A percentile compares a stretch with the other conserved stretches of the same genome.
Conservation (phyloP, 2,797 vertebrate genomes). For the Pogonophryne albipinna region DNA sequence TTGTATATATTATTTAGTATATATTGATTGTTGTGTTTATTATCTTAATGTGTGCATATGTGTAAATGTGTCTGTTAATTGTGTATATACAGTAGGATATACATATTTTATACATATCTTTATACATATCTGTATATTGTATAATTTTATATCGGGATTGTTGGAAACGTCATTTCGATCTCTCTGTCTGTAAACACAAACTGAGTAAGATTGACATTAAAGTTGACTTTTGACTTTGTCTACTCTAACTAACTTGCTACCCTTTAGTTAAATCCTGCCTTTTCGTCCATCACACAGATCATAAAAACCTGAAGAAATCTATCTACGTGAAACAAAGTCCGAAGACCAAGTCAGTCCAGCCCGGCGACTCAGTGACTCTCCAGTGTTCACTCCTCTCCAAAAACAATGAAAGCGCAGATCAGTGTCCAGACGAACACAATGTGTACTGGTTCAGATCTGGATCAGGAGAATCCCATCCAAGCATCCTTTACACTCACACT, state of each 20-base stretch:
- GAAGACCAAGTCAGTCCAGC: not conserved
- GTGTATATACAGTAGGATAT: too few species aligned
- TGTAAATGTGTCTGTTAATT: too few species aligned
- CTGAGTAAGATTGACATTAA: too few species aligned
- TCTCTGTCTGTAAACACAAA: too few species aligned
- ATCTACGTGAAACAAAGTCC: constrained; percentile 15
- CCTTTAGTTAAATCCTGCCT: not conserved
- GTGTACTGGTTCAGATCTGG: constrained; percentile 54
- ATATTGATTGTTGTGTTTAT: too few species aligned
- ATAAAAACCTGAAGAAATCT: not conserved
- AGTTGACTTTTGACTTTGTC: too few species aligned
- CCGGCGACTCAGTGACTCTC: constrained; percentile 31
- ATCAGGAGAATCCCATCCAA: constrained; percentile 12
- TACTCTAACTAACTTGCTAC: not conserved
- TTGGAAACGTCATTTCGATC: too few species aligned
- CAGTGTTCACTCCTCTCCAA: constrained; percentile 41
- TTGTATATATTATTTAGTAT: too few species aligned
- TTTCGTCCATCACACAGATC: constrained; percentile 7
- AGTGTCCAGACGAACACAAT: constrained; percentile 28
- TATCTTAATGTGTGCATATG: too few species aligned
- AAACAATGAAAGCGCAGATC: not conserved
- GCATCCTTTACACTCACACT: constrained; percentile 7
- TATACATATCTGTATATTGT: too few species aligned
- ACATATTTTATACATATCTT: too few species aligned
- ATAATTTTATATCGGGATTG: too few species aligned